Evolutionary conservation across 2,797 vertebrate genomes (phyloP).

Genomic region (Cephalopachus bancanus): DNA sequence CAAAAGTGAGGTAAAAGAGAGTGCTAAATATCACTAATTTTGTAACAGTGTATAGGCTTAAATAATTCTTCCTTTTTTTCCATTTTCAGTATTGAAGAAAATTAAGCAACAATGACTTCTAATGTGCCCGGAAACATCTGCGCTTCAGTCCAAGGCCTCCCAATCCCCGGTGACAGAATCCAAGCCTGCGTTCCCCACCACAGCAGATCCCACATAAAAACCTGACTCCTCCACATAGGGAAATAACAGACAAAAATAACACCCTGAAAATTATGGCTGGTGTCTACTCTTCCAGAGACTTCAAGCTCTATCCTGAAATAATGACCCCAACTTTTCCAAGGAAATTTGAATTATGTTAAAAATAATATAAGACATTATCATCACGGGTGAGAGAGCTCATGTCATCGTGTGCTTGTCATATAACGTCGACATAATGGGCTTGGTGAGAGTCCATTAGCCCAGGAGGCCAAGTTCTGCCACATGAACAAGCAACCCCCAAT

Average conservation of each 20-base stretch:
- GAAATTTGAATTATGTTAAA: conserved; percentile 9
- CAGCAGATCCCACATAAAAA: neutral
- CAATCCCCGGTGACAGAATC: neutral
- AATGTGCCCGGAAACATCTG: neutral
- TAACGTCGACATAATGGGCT: neutral
- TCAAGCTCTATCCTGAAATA: neutral
- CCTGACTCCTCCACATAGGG: neutral
- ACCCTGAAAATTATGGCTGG: neutral
- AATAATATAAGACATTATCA: neutral
- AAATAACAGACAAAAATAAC: neutral
- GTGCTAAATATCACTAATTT: neutral
- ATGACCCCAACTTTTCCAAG: neutral
- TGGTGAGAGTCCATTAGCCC: neutral
- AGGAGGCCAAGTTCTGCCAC: neutral
- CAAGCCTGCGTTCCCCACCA: neutral
- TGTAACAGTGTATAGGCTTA: neutral
- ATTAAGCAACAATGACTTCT: neutral
- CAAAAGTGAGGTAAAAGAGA: neutral
- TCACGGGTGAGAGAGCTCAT: neutral
- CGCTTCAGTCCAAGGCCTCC: neutral
- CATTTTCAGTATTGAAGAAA: neutral
- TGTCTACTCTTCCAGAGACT: neutral
- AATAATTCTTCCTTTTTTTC: neutral
- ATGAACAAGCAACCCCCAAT: neutral
- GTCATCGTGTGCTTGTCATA: neutral